Evolutionary conservation across 2,888 invertebrate genomes (phyloP), one percentile per base, ranked within the genome.

Genomic region (Parthenolecanium corni): DNA sequence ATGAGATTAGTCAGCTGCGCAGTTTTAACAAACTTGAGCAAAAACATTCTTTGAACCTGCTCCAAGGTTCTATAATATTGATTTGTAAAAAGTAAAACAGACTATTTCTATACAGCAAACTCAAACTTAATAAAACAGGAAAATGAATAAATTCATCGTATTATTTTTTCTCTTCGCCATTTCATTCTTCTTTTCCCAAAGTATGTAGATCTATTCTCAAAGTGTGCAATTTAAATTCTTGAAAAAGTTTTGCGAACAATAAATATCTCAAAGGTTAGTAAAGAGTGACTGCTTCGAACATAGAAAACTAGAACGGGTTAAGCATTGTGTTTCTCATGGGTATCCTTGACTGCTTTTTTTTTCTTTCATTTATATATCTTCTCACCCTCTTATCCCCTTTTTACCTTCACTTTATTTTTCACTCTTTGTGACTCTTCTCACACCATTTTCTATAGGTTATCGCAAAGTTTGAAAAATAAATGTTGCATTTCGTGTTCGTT

Each of bases 201-300:
- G 38, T 12, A 38, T 38, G 12, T 12, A 12, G 9, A 38, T 38
- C 38, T 38, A 9, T 38, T 38, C 9, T 4, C 31, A 54, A 54
- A 2, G 38, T 47, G 47, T 57, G 36, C 31, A 57, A 57, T 57
- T 57, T 57, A 57, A 57, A 57, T 57, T 46, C 57, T 57, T 47
- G 46, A 57, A 57, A 57, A 57, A 57, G 57, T 57, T 57, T 57
- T 25, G 11, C 16, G 46, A 57, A 57, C 57, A 18, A 57, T 57
- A 57, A 57, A 57, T 57, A 57, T 57, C 31, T 57, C 57, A 57
- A 57, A 24, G 46, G 18, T 44, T 5, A 6, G 9, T 6, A 9
- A 31, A 31, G 31, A 31, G 31, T 9, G 4, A 31, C 31, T 4
- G 44, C 44, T 6, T 12, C 14, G n/a, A 38, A 38, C 18, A 44